Evolutionary conservation across 2,888 invertebrate species (phyloP).

Genomic region (Ornithoptera priamus): DNA sequence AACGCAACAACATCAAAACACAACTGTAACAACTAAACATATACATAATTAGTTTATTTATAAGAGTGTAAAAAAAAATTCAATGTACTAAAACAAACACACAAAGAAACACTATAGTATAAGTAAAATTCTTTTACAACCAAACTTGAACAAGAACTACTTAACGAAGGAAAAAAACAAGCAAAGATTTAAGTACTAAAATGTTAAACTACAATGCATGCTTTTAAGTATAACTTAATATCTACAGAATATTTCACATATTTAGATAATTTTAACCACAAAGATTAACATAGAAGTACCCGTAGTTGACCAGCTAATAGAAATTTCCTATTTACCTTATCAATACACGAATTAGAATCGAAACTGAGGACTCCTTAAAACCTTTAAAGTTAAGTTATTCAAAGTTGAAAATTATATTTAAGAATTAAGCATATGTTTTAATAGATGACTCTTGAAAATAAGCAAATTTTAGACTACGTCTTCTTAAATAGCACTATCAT

Average conservation of each 20-base stretch:
- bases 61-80: background rate
- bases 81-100: background rate
- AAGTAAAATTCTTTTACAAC: background rate
- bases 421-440: no score
- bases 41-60: background rate
- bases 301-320: no score
- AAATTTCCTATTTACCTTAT: no score
- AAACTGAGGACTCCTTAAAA: no score
- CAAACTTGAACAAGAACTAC: background rate
- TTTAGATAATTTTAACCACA: background rate
- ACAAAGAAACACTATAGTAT: background rate
- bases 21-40: background rate
- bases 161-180: background rate
- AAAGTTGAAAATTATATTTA: no score
- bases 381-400: no score
- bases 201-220: background rate
- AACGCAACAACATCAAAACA: background rate
- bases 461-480: no score
- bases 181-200: background rate
- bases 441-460: no score
- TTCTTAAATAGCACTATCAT: no score
- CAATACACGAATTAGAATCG: no score
- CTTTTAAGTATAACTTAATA: conserved; percentile 1
- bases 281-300: no score
- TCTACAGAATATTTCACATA: conserved; percentile 15